Percentiles rank a stretch among this genome's conserved stretches.
These are phyloP conservation scores for Capromys pilorides DNA, from an alignment of 2,797 vertebrate species.

Conservation along the genomic window DNA sequence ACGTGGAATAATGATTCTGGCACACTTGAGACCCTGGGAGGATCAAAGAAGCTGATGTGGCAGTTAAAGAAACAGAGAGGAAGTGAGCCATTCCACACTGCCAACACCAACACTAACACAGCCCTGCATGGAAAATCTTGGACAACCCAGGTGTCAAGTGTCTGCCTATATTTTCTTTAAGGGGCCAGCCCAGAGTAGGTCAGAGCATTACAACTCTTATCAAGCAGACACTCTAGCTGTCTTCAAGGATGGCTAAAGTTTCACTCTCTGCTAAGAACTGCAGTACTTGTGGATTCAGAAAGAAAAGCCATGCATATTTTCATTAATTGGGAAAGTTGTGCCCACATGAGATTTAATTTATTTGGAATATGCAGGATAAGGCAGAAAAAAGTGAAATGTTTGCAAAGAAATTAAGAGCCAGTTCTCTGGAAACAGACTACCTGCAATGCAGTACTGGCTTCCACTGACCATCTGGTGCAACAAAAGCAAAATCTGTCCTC, in stretches of 20 bases:
- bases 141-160: constrained; percentile 80
- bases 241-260: constrained; percentile 69
- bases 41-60: constrained; percentile 83
- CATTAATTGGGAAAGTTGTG: constrained; percentile 32
- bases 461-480: not conserved
- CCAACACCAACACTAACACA: constrained; percentile 86
- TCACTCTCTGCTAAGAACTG: constrained; percentile 53
- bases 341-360: constrained; percentile 16
- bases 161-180: constrained; percentile 81
- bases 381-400: not conserved
- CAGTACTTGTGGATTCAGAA: constrained; percentile 67
- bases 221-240: constrained; percentile 67
- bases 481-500: not conserved
- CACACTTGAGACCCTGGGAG: constrained; percentile 75
- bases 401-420: constrained; percentile 55
- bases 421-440: constrained; percentile 36
- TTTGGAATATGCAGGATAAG: constrained; percentile 22
- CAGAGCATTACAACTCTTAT: constrained; percentile 72
- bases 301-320: constrained; percentile 57
- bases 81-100: constrained; percentile 76
- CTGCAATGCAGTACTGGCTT: not conserved
- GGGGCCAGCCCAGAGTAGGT: constrained; percentile 56
- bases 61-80: constrained; percentile 82
- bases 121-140: constrained; percentile 42
- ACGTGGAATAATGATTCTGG: constrained; percentile 78